Base-by-base conservation (phyloP, 2,113 vertebrate species). In the Tetrax tetrax region DNA sequence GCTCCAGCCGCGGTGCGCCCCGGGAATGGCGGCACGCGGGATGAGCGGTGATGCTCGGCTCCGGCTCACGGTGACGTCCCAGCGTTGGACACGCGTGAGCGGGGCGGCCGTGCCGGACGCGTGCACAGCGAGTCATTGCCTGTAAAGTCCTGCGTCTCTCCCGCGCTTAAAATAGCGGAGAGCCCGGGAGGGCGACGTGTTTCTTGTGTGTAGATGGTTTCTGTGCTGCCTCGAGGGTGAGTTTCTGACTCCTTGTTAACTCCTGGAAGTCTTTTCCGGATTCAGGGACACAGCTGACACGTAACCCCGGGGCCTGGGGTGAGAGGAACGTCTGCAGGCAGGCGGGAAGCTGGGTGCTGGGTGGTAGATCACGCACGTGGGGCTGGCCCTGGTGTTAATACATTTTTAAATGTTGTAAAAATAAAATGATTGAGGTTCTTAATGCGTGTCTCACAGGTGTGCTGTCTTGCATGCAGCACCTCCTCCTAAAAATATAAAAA, bases 21-120 rank as follows among this genome's bases (percentile, higher is more conserved):
- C 0, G 1, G 63, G 41, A 60, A 4, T 6, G 19, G 3, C 0
- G 5, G 61, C 43, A 25, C 11, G 0, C 0, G 5, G 90, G 65
- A 7, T 59, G 61, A 37, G 24, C 2, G 35, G 4, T 22, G 70
- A 2, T 53, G 59, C 43, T 64, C 5, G 38, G 1, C 43, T 64
- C 23, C 54, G 31, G 78, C 63, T 70, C 0, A 2, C 0, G 10
- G 71, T 83, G 82, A 70, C 43, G 13, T 24, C 63, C 41, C 2
- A 1, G 47, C 1, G 4, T 17, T 1, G 6, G 43, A 11, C 27
- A 0, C 41, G n/a, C 1, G 0, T 28, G 48, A 61, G 75, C 3
- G 45, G 53, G 20, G 81, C 48, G 20, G 76, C 91, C 3, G 4
- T 69, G 72, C 83, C 64, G 45, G 51, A 3, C 51, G 15, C 1